A percentile compares a stretch with the other conserved stretches of the same genome.
phyloP scores from a whole-genome alignment of 2,113 vertebrate species.

The Sinocyclocheilus maitianheensis region DNA sequence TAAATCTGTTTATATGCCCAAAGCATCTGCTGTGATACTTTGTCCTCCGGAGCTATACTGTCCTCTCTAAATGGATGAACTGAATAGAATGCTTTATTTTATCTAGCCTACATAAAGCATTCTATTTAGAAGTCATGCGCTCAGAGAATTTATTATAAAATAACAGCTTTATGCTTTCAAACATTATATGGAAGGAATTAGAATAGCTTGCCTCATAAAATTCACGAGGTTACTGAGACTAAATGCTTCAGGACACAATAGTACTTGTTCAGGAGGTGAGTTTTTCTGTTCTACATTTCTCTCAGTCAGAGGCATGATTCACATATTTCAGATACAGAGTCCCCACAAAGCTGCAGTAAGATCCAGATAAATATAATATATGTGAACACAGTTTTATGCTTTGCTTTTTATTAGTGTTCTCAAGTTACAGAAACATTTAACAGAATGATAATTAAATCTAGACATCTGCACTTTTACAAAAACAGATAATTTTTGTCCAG shows the following conservation, averaged over 20 bases:
- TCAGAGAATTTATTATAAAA: constrained; percentile 7
- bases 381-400: not conserved
- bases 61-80: not conserved
- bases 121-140: constrained; percentile 18
- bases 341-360: not conserved
- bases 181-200: constrained; percentile 17
- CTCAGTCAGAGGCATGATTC: constrained; percentile 2
- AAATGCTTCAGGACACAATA: constrained; percentile 5
- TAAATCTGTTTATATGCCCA: not conserved
- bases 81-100: constrained; percentile 18
- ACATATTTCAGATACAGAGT: constrained; percentile 2
- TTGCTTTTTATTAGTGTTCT: not conserved
- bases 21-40: not conserved
- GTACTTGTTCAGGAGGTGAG: constrained; percentile 9
- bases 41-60: not conserved
- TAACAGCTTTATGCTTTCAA: not conserved
- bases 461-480: not conserved
- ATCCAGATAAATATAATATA: not conserved
- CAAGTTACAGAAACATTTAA: not conserved
- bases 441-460: not conserved
- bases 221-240: not conserved
- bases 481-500: not conserved
- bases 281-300: not conserved
- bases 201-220: constrained; percentile 1
- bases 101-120: not conserved